Evolutionary conservation across 1,140 invertebrate species (phyloP).

Genomic region (Zaprionus africanus): DNA sequence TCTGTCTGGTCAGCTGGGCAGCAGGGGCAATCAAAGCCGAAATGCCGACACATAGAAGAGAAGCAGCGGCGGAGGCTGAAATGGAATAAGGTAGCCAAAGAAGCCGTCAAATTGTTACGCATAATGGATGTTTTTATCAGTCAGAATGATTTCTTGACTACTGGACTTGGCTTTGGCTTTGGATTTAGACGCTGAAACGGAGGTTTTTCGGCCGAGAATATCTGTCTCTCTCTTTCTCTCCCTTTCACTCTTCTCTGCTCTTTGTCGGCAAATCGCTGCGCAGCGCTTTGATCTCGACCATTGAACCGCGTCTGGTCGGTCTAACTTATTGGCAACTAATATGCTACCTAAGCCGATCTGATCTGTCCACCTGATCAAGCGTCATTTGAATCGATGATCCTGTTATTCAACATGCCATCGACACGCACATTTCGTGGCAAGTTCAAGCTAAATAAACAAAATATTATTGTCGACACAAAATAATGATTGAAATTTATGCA

Average conservation of each 20-base stretch:
- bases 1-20: conserved; percentile 50
- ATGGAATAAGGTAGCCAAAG: conserved; percentile 73
- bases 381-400: conserved; percentile 63
- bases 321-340: conserved; percentile 7
- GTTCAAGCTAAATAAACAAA: conserved; percentile 61
- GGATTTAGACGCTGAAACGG: conserved; percentile 16
- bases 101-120: conserved; percentile 82
- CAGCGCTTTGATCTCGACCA: conserved; percentile 72
- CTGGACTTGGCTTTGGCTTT: conserved; percentile 61
- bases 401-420: conserved; percentile 69
- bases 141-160: conserved; percentile 78
- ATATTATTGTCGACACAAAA: conserved; percentile 47
- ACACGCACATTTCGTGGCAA: conserved; percentile 52
- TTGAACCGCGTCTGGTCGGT: conserved; percentile 51
- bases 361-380: not conserved
- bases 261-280: conserved; percentile 57
- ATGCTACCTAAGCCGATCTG: not conserved
- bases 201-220: conserved; percentile 7
- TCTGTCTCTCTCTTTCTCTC: conserved; percentile 6
- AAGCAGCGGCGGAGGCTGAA: conserved; percentile 5
- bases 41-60: conserved; percentile 49
- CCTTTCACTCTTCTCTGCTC: conserved; percentile 7
- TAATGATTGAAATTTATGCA: conserved; percentile 46
- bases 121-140: conserved; percentile 83
- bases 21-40: conserved; percentile 68